Evolutionary conservation across 2,113 vertebrate species (phyloP), one percentile per base, ranked within the genome.

Genomic region (Pan paniscus): DNA sequence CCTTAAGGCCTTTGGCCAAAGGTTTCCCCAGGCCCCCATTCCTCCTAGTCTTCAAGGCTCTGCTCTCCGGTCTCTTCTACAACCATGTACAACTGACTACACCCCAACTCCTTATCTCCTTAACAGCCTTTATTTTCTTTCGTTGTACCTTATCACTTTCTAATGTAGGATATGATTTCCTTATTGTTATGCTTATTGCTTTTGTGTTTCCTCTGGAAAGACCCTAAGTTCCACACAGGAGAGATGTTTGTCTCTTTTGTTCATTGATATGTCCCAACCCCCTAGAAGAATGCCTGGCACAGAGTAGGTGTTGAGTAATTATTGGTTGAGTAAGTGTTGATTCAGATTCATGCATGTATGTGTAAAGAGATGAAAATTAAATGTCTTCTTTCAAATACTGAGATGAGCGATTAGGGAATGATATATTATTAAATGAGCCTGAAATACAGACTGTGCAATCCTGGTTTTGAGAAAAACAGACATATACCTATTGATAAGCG

Each of bases 381-480:
- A 43, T 38, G 6, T 59, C 68, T 83, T 67, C 27, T 75, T 48
- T 67, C 16, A 72, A 73, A 25, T n/a, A 23, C 55, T n/a, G 27
- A 48, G 32, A 55, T 35, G 38, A 90, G 55, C 25, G 40, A 6
- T n/a, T 20, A n/a, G 46, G 40, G 32, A 72, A 23, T 40, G 23
- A 35, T 5, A 5, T 23, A 5, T 43, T 35, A 14, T 16, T 50
- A 35, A 35, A 11, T 25, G 38, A 80, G 46, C 55, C 64, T 57
- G 23, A 35, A 68, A 3, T 61, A 18, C 9, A 70, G 23, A 14
- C 4, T 3, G 0, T 38, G 20, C 20, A 10, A 1, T 35, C n/a
- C 38, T 80, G 83, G 8, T 55, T 55, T 25, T 64, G 25, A 52
- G 30, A 70, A 67, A 52, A 14, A 23, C 35, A 22, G 46, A 23